phyloP scores from a whole-genome alignment of 2,797 vertebrate species.

The Hephaestus fuliginosus region DNA sequence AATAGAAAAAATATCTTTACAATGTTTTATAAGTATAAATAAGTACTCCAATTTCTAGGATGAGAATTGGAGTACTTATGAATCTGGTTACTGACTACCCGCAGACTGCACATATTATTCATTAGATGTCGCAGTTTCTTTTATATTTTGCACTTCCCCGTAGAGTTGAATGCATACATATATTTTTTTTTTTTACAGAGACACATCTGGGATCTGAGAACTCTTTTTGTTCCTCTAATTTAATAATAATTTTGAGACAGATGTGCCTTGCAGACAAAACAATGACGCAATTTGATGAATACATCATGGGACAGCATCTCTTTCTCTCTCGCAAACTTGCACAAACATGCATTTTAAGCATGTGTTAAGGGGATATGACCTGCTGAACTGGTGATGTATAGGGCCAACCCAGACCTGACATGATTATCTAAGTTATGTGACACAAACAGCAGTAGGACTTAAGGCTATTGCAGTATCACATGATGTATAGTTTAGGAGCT shows the following conservation, averaged over 20 bases:
- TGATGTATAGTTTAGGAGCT: not conserved
- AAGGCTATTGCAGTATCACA: not conserved
- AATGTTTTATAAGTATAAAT: not conserved
- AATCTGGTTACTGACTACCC: not conserved
- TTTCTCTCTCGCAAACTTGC: not conserved
- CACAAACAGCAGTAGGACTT: not conserved
- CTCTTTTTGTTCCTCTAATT: not conserved
- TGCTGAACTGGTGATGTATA: slow-evolving; percentile 39
- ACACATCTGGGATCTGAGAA: too few relatives aligned
- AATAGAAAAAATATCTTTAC: not conserved
- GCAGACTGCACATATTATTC: not conserved
- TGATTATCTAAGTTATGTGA: slow-evolving; percentile 27
- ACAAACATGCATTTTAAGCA: slow-evolving; percentile 1
- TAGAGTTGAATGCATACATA: too few relatives aligned
- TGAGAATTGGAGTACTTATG: not conserved
- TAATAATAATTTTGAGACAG: slow-evolving; percentile 22
- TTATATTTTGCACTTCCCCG: too few relatives aligned
- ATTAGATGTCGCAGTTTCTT: slow-evolving; percentile 4
- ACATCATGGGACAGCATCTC: slow-evolving; percentile 11
- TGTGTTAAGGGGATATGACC: slow-evolving; percentile 20
- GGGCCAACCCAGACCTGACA: slow-evolving; percentile 14
- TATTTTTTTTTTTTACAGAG: too few relatives aligned
- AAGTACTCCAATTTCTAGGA: not conserved
- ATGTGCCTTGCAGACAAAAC: slow-evolving; percentile 23
- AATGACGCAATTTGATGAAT: slow-evolving; percentile 41